Percentiles rank a stretch among this genome's conserved stretches.
Evolutionary conservation across 2,113 vertebrate genomes (phyloP).

Genomic region (Smithornis capensis): DNA sequence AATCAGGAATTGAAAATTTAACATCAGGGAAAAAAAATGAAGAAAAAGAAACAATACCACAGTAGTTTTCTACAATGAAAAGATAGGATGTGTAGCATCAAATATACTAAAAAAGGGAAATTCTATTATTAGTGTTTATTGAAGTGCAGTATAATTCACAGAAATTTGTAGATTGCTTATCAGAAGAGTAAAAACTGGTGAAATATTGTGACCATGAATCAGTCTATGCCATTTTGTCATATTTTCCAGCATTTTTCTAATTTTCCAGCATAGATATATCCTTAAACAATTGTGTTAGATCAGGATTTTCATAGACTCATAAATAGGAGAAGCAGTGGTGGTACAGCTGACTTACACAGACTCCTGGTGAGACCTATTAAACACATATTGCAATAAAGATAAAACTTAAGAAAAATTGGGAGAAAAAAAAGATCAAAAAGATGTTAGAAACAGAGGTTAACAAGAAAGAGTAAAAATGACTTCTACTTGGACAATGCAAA

Average conservation of each 20-base stretch:
- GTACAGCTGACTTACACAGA: background rate
- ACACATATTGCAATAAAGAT: background rate
- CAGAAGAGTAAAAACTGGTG: background rate
- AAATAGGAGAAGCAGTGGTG: background rate
- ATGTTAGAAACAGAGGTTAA: background rate
- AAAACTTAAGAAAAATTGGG: background rate
- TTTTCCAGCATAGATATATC: background rate
- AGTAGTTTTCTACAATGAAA: background rate
- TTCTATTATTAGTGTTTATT: background rate
- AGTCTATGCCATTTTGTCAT: background rate
- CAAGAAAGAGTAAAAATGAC: background rate
- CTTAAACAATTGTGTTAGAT: background rate
- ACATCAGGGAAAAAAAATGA: background rate
- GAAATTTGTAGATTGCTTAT: background rate
- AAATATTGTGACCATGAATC: background rate
- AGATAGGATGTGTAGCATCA: background rate
- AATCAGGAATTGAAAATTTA: background rate
- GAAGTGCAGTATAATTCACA: background rate
- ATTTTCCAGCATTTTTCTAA: no score
- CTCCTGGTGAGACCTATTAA: background rate
- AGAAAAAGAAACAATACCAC: background rate
- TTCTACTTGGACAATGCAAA: background rate
- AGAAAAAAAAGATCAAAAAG: background rate
- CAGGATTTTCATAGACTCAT: background rate
- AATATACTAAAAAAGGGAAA: background rate